A percentile compares a stretch with the other conserved stretches of the same genome.
phyloP scores from a whole-genome alignment of 2,888 invertebrate genomes.

The Melanophora roralis region DNA sequence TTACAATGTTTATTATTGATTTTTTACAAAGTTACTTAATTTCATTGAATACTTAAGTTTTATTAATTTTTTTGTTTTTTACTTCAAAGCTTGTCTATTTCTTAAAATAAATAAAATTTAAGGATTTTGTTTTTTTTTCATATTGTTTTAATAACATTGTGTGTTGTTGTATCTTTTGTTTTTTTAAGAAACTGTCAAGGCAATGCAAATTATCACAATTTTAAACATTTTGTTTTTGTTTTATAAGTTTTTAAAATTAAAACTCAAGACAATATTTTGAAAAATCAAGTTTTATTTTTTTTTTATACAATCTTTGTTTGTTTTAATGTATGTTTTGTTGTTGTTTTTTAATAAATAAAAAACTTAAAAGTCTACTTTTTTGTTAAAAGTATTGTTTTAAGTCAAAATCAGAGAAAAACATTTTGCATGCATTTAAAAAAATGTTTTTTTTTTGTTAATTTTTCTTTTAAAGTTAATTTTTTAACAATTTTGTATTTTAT shows the following conservation, averaged over 20 bases:
- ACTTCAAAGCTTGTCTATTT: neutral
- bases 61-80: neutral
- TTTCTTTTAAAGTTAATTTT: neutral
- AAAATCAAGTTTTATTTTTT: neutral
- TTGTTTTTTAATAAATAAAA: neutral
- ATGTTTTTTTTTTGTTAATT: neutral
- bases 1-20: neutral
- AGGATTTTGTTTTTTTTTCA: neutral
- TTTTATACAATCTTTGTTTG: slow-evolving; percentile 17
- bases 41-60: neutral
- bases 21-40: neutral
- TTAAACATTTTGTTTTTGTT: slow-evolving; percentile 56
- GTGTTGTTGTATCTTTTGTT: neutral
- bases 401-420: slow-evolving; percentile 16
- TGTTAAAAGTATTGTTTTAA: slow-evolving; percentile 59
- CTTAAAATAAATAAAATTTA: neutral
- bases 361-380: slow-evolving; percentile 49
- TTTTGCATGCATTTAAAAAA: slow-evolving; percentile 25
- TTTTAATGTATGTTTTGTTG: neutral
- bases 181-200: slow-evolving; percentile 66
- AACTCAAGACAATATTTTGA: neutral
- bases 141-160: slow-evolving; percentile 9
- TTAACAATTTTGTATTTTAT: neutral
- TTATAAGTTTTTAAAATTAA: slow-evolving; percentile 9
- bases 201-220: slow-evolving; percentile 74